Conservation (phyloP, 1,140 invertebrate genomes). For the Lysiphlebus fabarum region DNA sequence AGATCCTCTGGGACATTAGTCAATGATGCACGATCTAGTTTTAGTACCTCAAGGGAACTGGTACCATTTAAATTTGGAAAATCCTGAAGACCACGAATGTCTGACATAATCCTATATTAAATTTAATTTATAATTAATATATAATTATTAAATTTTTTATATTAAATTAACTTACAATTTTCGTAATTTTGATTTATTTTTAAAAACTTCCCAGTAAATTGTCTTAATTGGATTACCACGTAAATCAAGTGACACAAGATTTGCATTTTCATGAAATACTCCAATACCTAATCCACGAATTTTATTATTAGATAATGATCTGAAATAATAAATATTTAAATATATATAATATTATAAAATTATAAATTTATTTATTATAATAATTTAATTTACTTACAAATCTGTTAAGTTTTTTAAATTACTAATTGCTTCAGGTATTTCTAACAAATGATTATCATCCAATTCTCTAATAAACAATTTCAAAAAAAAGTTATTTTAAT, state of each 20-base stretch:
- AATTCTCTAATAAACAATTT: conserved; percentile 60
- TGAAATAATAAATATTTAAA: conserved; percentile 35
- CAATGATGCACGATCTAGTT: conserved; percentile 78
- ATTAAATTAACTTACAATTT: conserved; percentile 65
- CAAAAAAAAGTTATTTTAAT: conserved; percentile 30
- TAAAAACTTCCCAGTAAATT: conserved; percentile 65
- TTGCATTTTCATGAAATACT: conserved; percentile 59
- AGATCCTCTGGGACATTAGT: conserved; percentile 67
- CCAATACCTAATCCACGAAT: conserved; percentile 63
- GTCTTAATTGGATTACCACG: conserved; percentile 68
- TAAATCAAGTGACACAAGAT: conserved; percentile 64
- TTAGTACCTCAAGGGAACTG: conserved; percentile 71
- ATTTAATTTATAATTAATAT: background rate
- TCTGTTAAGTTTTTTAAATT: conserved; percentile 66
- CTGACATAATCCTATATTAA: conserved; percentile 73
- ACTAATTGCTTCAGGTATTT: conserved; percentile 63
- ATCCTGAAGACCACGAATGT: conserved; percentile 70
- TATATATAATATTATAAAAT: conserved; percentile 13
- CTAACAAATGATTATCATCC: conserved; percentile 69
- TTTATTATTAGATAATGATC: conserved; percentile 68
- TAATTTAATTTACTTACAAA: conserved; percentile 61
- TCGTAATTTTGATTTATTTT: conserved; percentile 62
- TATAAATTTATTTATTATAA: conserved; percentile 1
- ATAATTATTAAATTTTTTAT: background rate
- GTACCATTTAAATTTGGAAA: conserved; percentile 83